Percentiles rank a stretch among this genome's conserved stretches.
phyloP scores from a whole-genome alignment of 1,140 invertebrate genomes.

The Prorops nasuta region DNA sequence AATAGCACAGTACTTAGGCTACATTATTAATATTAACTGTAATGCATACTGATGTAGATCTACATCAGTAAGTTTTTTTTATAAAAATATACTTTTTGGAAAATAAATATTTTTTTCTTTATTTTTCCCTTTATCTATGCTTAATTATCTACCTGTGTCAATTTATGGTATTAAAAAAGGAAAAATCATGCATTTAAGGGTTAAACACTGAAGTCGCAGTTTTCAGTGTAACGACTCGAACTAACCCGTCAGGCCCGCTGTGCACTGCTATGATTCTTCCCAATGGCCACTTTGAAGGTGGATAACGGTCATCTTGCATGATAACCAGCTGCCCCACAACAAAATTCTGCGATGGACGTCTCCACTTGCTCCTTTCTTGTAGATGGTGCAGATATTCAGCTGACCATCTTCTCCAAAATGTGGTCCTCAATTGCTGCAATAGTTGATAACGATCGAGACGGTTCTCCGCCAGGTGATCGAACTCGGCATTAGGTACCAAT shows the following conservation, averaged over 20 bases:
- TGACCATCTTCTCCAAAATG: not conserved
- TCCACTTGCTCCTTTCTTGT: not conserved
- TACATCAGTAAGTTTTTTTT: too few species aligned
- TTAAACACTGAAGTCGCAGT: too few species aligned
- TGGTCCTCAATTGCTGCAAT: not conserved
- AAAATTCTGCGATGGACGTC: not conserved
- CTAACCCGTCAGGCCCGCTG: not conserved
- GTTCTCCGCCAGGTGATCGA: not conserved
- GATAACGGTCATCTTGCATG: not conserved
- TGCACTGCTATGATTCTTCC: not conserved
- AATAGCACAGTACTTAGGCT: too few species aligned
- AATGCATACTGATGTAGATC: too few species aligned
- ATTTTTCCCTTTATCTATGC: too few species aligned
- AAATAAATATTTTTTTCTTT: too few species aligned
- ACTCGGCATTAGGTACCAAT: too few species aligned
- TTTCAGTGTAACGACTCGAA: not conserved
- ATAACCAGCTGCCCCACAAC: not conserved
- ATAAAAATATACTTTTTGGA: too few species aligned
- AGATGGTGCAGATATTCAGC: not conserved
- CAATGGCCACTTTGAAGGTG: not conserved
- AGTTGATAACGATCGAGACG: not conserved
- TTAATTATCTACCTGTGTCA: too few species aligned
- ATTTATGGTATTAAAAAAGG: too few species aligned
- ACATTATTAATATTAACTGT: too few species aligned
- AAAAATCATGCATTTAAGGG: too few species aligned